Base-by-base conservation (phyloP, 2,888 invertebrate genomes). In the Scotopteryx bipunctaria region DNA sequence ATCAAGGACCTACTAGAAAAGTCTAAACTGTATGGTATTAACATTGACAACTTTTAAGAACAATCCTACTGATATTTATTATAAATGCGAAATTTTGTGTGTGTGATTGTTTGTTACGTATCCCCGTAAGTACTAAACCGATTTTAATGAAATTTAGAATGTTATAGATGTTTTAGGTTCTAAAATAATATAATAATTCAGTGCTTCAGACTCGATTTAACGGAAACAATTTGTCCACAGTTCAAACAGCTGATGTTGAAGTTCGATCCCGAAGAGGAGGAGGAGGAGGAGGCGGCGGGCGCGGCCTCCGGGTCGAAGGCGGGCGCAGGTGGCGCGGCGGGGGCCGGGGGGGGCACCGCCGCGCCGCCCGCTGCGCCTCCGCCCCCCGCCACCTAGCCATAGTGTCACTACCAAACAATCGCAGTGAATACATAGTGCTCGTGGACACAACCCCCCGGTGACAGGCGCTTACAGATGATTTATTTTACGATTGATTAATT, bases 211-310 rank as follows among this genome's bases (percentile, higher is more conserved):
- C n/a, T n/a, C n/a, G n/a, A n/a, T n/a, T n/a, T n/a, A n/a, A n/a
- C n/a, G n/a, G n/a, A 13, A n/a, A 13, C 11, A 6, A 2, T 50
- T 66, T 40, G 13, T 68, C 76, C 57, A 11, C 78, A 95, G 95
- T 96, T 96, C 76, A 96, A 96, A 78, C 95, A 95, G 70, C 82
- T 96, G 55, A 96, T 96, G 94, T 90, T 96, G 61, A 95, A 95
- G 81, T 92, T 96, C 75, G 96, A 96, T 79, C 94, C 94, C 15
- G 95, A 95, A 60, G 94, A 95, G 65, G 93, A 94, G 47, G 96
- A 95, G 69, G 95, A 95, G 42, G 94, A 94, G 59, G 94, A 94
- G 52, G 44, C 62, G 5, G 67, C 53, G 13, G 63, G 58, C 19
- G 62, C 52, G n/a, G 65, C 57, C n/a, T 54, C 46, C 11, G 61